A percentile compares a stretch with the other conserved stretches of the same genome.
Conservation (phyloP, 2,888 invertebrate genomes). For the Synergus itoensis region DNA sequence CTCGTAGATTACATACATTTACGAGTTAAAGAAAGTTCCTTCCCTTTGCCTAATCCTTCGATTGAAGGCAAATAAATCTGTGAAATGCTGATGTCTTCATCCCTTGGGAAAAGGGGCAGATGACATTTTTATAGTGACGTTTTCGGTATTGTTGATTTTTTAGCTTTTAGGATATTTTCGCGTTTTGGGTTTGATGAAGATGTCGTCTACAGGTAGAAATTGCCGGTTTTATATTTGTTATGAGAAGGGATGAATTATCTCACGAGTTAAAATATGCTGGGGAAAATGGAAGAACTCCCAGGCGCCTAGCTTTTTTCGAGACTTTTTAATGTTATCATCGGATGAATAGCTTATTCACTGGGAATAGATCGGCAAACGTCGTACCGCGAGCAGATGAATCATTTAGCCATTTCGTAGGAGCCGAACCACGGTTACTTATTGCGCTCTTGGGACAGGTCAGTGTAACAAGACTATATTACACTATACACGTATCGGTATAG, state of each 20-base stretch:
- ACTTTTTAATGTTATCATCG: too few species aligned
- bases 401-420: slow-evolving; percentile 24
- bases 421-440: slow-evolving; percentile 50
- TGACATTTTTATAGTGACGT: background rate
- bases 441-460: slow-evolving; percentile 59
- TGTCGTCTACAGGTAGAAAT: too few species aligned
- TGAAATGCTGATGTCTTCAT: slow-evolving; percentile 17
- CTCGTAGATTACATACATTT: slow-evolving; percentile 5
- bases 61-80: slow-evolving; percentile 5
- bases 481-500: background rate
- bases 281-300: too few species aligned
- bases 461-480: slow-evolving; percentile 34
- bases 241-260: too few species aligned
- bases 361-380: background rate
- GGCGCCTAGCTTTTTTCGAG: too few species aligned
- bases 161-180: background rate
- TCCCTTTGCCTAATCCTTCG: slow-evolving; percentile 20
- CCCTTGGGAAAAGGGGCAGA: background rate
- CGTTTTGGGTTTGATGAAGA: too few species aligned
- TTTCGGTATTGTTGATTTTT: background rate
- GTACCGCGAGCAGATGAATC: slow-evolving; percentile 22
- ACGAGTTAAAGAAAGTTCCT: background rate
- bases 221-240: too few species aligned
- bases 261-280: too few species aligned
- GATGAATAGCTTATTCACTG: background rate